phyloP scores from a whole-genome alignment of 2,797 vertebrate genomes.

The Acanthiza pusilla region DNA sequence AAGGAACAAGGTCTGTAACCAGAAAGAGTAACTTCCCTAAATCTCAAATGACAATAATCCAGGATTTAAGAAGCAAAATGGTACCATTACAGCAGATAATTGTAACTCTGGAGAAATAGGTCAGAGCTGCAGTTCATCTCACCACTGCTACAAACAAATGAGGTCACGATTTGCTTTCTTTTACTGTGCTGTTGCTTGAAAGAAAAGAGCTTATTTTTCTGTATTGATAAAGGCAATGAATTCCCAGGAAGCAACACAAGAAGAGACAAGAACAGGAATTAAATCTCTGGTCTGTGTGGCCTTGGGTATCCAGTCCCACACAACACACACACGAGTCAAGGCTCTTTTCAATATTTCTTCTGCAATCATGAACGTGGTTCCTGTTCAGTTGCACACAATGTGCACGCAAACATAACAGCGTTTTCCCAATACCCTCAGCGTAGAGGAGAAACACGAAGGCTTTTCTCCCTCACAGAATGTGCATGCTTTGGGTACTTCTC shows the following conservation, averaged over 20 bases:
- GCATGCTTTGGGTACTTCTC: neutral
- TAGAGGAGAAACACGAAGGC: neutral
- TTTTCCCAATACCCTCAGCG: neutral
- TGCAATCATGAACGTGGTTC: neutral
- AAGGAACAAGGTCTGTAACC: neutral
- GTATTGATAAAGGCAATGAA: neutral
- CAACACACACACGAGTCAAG: neutral
- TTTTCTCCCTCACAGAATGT: neutral
- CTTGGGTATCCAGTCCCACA: neutral
- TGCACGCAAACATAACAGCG: neutral
- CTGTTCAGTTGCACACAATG: neutral
- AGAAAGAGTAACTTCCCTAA: neutral
- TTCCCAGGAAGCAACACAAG: neutral
- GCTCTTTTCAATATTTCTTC: neutral
- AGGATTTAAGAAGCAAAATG: constrained; percentile 29
- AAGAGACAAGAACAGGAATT: neutral
- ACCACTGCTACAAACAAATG: neutral
- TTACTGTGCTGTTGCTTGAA: neutral
- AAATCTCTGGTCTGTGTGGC: neutral
- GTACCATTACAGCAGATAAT: constrained; percentile 16
- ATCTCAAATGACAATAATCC: constrained; percentile 13
- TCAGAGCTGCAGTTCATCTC: constrained; percentile 14
- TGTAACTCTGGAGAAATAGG: constrained; percentile 7
- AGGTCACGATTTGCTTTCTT: neutral
- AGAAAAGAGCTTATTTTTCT: neutral